Evolutionary conservation across 2,797 vertebrate species (phyloP).

Genomic region (Crenuchus spilurus): DNA sequence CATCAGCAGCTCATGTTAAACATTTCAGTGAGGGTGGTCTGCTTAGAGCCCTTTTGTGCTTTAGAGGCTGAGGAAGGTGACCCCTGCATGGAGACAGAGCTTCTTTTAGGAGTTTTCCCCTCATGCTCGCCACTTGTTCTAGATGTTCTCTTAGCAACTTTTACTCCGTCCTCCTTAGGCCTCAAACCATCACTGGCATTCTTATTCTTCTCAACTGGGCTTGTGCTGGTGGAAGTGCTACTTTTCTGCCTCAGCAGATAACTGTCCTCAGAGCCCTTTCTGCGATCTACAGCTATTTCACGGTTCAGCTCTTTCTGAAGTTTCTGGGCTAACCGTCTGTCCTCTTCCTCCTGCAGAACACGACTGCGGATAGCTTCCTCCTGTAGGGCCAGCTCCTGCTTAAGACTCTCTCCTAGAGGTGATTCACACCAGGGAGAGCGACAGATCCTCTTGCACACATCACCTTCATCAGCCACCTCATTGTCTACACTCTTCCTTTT

Average conservation of each 20-base stretch:
- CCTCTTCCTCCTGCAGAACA: constrained; percentile 86
- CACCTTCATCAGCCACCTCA: background rate
- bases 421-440: background rate
- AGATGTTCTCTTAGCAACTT: constrained; percentile 21
- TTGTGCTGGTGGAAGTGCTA: background rate
- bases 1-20: constrained; percentile 63
- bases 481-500: constrained; percentile 63
- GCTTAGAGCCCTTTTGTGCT: constrained; percentile 51
- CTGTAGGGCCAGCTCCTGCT: constrained; percentile 68
- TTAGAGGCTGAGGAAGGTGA: constrained; percentile 2
- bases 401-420: background rate
- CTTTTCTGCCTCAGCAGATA: constrained; percentile 79
- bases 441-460: constrained; percentile 50
- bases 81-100: background rate
- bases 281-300: constrained; percentile 78
- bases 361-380: constrained; percentile 77
- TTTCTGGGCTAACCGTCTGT: constrained; percentile 82
- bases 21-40: constrained; percentile 68
- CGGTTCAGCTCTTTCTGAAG: constrained; percentile 85
- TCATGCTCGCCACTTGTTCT: background rate
- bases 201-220: background rate
- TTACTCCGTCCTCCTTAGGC: constrained; percentile 9
- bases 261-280: constrained; percentile 83
- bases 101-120: background rate
- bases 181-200: background rate